Evolutionary conservation across 2,113 vertebrate species (phyloP).

Genomic region (Brevimyrus niger): DNA sequence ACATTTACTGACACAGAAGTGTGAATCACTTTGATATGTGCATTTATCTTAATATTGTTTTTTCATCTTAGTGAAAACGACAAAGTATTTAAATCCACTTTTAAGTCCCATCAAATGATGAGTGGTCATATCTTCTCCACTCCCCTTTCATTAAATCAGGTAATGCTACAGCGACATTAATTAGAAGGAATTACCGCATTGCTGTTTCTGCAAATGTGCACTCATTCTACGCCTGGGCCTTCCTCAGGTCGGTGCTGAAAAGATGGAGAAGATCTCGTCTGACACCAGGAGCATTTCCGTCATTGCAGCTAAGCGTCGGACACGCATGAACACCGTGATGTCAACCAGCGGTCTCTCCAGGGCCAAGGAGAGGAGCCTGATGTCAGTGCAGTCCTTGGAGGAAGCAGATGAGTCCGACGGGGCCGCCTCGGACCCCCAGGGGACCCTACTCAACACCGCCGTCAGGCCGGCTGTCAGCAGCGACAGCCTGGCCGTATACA

Average conservation of each 20-base stretch:
- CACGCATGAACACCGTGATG: slow-evolving; percentile 22
- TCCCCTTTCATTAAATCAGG: slow-evolving; percentile 10
- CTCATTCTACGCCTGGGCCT: neutral
- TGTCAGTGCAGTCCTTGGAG: slow-evolving; percentile 24
- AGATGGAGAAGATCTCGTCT: slow-evolving; percentile 42
- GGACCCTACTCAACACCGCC: neutral
- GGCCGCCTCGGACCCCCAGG: neutral
- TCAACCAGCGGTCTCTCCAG: slow-evolving; percentile 11
- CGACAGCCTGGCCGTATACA: neutral
- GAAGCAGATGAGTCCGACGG: neutral
- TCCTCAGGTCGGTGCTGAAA: slow-evolving; percentile 30
- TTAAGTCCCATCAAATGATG: slow-evolving; percentile 25
- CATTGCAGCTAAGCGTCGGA: slow-evolving; percentile 42
- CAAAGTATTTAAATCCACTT: slow-evolving; percentile 36
- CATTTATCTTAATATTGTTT: neutral
- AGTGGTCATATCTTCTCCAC: slow-evolving; percentile 16
- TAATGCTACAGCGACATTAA: neutral
- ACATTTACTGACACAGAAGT: neutral
- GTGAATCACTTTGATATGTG: neutral
- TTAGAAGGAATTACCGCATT: neutral
- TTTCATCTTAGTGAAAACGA: slow-evolving; percentile 37
- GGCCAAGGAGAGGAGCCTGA: neutral
- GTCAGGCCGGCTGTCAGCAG: neutral
- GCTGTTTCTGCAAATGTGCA: neutral
- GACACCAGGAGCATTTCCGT: slow-evolving; percentile 54